Evolutionary conservation across 2,888 invertebrate species (phyloP).

Genomic region (Pasiphila rectangulata): DNA sequence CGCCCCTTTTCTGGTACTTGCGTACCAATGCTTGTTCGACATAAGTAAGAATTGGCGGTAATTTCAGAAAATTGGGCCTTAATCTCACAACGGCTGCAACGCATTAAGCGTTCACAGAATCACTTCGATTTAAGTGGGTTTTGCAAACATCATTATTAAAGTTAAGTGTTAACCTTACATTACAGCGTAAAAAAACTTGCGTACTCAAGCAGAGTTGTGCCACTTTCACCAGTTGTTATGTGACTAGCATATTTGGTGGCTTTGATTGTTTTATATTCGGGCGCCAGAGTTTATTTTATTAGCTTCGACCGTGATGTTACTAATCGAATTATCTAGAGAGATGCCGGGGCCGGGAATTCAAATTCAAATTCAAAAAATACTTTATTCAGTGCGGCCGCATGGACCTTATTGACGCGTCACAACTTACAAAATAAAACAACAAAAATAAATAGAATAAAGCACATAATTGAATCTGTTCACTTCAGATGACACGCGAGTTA

Average conservation of each 20-base stretch:
- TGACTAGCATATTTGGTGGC: constrained; percentile 17
- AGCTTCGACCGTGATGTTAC: no score
- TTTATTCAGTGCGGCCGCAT: no score
- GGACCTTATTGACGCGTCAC: no score
- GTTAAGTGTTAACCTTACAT: constrained; percentile 21
- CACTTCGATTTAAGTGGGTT: constrained; percentile 8
- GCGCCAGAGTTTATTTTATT: no score
- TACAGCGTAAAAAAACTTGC: constrained; percentile 20
- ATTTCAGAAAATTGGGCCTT: neutral
- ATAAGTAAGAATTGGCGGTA: neutral
- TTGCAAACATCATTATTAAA: constrained; percentile 11
- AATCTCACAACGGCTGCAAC: neutral
- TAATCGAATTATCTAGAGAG: no score
- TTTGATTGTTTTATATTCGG: neutral
- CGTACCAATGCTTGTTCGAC: neutral
- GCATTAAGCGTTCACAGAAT: neutral
- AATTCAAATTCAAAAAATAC: no score
- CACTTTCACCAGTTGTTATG: constrained; percentile 25
- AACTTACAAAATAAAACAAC: no score
- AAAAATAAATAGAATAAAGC: no score
- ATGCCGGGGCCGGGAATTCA: no score
- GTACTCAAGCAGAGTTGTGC: constrained; percentile 14
- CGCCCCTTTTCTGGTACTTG: no score
- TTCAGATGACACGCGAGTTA: no score
- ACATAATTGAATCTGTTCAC: no score